A percentile compares a stretch with the other conserved stretches of the same genome.
phyloP scores from a whole-genome alignment of 2,888 invertebrate genomes.

The Corythucha ciliata region DNA sequence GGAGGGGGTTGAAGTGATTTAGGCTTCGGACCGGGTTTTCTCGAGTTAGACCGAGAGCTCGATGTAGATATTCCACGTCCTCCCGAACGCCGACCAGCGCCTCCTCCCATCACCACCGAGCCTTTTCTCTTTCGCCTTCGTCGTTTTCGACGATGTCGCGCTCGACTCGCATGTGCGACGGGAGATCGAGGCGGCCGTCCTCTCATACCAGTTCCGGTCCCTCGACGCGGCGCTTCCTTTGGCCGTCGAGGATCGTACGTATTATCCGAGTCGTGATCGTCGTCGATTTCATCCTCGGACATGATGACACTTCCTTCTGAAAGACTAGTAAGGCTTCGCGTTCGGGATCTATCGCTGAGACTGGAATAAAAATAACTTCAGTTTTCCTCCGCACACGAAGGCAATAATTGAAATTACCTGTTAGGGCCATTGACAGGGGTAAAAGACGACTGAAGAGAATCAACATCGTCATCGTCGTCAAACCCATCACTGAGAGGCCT shows the following conservation, averaged over 20 bases:
- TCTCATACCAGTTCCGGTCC: background rate
- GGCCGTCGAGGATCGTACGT: too few species aligned
- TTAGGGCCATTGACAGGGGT: constrained; percentile 19
- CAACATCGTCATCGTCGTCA: constrained; percentile 20
- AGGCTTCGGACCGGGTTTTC: too few species aligned
- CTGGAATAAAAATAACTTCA: background rate
- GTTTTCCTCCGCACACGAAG: background rate
- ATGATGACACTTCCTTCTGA: constrained; percentile 19
- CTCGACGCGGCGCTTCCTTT: constrained; percentile 18
- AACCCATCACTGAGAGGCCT: background rate
- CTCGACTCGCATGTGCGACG: constrained; percentile 13
- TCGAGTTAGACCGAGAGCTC: constrained; percentile 14
- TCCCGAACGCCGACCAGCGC: background rate
- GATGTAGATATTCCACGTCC: background rate
- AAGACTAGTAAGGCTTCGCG: constrained; percentile 14
- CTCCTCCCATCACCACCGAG: too few species aligned
- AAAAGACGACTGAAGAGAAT: constrained; percentile 16
- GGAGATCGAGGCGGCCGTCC: background rate
- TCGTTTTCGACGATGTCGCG: too few species aligned
- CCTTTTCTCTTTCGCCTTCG: too few species aligned
- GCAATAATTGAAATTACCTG: constrained; percentile 5
- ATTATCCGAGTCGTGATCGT: constrained; percentile 13
- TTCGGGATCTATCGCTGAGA: constrained; percentile 12
- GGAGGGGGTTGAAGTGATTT: too few species aligned
- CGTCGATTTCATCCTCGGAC: constrained; percentile 17